Base-by-base conservation (phyloP, 2,888 invertebrate genomes). In the Nemapogon koenigi region DNA sequence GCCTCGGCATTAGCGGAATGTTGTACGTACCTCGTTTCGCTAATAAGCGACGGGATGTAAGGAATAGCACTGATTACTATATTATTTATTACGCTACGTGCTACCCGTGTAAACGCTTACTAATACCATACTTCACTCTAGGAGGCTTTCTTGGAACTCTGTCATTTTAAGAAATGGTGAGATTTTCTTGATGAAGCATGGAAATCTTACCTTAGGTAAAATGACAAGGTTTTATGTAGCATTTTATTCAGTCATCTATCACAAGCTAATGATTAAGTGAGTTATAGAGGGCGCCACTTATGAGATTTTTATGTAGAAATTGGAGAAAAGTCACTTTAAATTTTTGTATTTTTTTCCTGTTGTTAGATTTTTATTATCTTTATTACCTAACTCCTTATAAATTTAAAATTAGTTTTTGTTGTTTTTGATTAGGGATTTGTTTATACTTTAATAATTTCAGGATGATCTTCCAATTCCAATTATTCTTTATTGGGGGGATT, bases 11-110 rank as follows among this genome's bases (percentile, higher is more conserved):
- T 75, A 71, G 64, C 39, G 69, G 66, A 76, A 76, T 72, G 76
- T 65, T 76, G 75, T 71, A 73, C 72, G 72, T 73, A 69, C 69
- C 27, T 68, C 68, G 64, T 71, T 62, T 69, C 69, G 62, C 73
- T 76, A 72, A 73, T 73, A 76, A 75, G 75, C 67, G 67, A 58
- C 61, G 67, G 75, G 76, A 75, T 76, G 75, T 75, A 73, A 78
- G 76, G 73, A 75, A 76, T 76, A 63, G 69, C 70, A 59, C 76
- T 78, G 78, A 78, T 78, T 78, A 78, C 75, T 76, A 69, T 68
- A 73, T 76, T 75, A 76, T 78, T 76, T 78, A 76, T 78, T 76
- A 72, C 73, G 49, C 62, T 76, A 76, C 78, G 78, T 78, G 78
- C 72, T 67, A 59, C 62, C 59, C 65, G 68, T 78, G 71, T 76